Evolutionary conservation across 2,797 vertebrate species (phyloP).

Genomic region (Tragelaphus oryx): DNA sequence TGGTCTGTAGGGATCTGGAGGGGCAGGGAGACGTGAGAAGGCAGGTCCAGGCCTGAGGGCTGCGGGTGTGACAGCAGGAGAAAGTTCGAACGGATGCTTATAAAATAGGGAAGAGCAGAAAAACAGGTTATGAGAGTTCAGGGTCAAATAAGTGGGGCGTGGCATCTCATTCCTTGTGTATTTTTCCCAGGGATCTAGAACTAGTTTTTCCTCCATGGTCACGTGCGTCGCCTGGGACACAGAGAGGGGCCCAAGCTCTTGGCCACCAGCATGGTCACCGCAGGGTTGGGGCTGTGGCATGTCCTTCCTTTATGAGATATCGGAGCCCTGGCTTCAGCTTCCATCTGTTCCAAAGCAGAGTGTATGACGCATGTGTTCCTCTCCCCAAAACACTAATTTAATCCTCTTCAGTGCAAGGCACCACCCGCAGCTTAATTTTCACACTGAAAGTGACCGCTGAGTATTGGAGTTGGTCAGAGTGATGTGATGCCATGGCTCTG

Average conservation of each 20-base stretch:
- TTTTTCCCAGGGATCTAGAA: background rate
- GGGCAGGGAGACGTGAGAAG: background rate
- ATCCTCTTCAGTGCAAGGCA: background rate
- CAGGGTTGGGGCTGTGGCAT: rapidly evolving
- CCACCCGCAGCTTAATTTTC: background rate
- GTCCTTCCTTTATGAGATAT: background rate
- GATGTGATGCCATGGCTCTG: background rate
- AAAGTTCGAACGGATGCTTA: background rate
- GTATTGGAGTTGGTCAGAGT: background rate
- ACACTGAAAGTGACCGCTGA: background rate
- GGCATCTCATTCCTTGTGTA: background rate
- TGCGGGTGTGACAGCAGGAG: background rate
- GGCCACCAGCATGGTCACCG: background rate
- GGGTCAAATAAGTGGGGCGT: background rate
- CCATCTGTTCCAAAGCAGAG: background rate
- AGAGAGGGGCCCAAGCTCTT: rapidly evolving
- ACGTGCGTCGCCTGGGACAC: background rate
- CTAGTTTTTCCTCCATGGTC: background rate
- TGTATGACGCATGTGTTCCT: background rate
- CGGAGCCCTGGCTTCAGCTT: rapidly evolving
- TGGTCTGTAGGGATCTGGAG: background rate
- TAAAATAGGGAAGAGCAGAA: slow-evolving; percentile 42
- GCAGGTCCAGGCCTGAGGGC: background rate
- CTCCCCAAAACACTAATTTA: background rate
- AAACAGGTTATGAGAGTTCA: slow-evolving; percentile 44